Evolutionary conservation across 2,888 invertebrate genomes (phyloP), one percentile per base, ranked within the genome.

Genomic region (Physocephala rufipes): DNA sequence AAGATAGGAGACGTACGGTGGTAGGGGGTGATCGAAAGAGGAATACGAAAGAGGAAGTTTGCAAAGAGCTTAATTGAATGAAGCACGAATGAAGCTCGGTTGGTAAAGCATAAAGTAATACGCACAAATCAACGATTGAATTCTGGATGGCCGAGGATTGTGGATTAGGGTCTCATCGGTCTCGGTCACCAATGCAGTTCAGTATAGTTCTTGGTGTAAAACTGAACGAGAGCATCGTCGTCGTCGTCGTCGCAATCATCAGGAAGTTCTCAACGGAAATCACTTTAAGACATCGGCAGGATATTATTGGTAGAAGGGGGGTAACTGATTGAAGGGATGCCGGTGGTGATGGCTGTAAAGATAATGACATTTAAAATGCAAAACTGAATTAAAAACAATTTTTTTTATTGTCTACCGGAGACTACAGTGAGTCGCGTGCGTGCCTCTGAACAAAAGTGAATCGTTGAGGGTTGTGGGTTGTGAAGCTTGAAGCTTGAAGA

Each of bases 181-280:
- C 49, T 68, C 49, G 67, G 67, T 61, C 59, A 68, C 61, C n/a
- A n/a, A n/a, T n/a, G 67, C 28, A n/a, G 61, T 49, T 61, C 68
- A 68, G 68, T 68, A 30, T 62, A 68, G 68, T 68, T 62, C 51
- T 30, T 62, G 47, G 24, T 49, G 68, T 30, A 61, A 36, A 62
- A 21, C 58, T 30, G 58, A 58, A 55, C 43, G 45, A 67, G 58
- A 58, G 12, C 55, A 55, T 24, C 15, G 47, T 1, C 15, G 45
- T 12, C 13, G 13, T n/a, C n/a, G n/a, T n/a, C 19, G 28, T 36
- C 36, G 36, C 9, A 36, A 59, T 5, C 16, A 51, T 19, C 51
- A 16, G 51, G 36, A 4, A 36, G 36, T 9, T n/a, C 5, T 36
- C 36, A 7, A 9, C 36, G 36, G 36, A 36, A 36, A 36, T 36